These are phyloP conservation scores for Odobenus rosmarus DNA, from an alignment of 2,113 vertebrate species.

Conservation along the genomic window DNA sequence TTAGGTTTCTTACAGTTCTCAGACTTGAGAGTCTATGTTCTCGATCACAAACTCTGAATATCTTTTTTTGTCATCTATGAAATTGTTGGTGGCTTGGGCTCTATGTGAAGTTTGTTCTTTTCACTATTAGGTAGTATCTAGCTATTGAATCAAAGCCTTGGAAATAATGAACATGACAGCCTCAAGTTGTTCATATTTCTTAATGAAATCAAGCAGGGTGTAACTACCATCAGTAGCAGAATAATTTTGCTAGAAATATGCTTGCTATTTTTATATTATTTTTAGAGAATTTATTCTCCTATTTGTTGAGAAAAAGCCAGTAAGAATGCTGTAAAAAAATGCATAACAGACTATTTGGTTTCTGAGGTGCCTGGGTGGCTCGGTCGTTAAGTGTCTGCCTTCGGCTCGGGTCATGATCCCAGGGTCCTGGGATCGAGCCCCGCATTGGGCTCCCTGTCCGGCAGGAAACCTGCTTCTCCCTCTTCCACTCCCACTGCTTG, in stretches of 20 bases:
- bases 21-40: constrained; percentile 4
- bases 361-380: background rate
- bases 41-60: constrained; percentile 1
- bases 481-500: too few relatives aligned
- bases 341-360: background rate
- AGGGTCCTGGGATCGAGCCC: too few relatives aligned
- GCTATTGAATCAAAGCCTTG: background rate
- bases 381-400: too few relatives aligned
- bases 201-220: background rate
- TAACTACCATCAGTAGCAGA: background rate
- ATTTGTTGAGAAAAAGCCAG: constrained; percentile 6
- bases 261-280: constrained; percentile 23
- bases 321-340: constrained; percentile 32
- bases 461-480: too few relatives aligned
- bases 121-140: background rate
- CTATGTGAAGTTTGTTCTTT: background rate
- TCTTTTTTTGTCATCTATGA: constrained; percentile 8
- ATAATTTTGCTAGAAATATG: background rate
- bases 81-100: background rate
- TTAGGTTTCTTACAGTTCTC: background rate
- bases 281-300: background rate
- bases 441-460: too few relatives aligned
- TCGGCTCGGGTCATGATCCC: too few relatives aligned
- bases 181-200: constrained; percentile 26
- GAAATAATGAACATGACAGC: background rate